A percentile compares a stretch with the other conserved stretches of the same genome.
phyloP scores from a whole-genome alignment of 2,888 invertebrate species.

The Amorpha juglandis region DNA sequence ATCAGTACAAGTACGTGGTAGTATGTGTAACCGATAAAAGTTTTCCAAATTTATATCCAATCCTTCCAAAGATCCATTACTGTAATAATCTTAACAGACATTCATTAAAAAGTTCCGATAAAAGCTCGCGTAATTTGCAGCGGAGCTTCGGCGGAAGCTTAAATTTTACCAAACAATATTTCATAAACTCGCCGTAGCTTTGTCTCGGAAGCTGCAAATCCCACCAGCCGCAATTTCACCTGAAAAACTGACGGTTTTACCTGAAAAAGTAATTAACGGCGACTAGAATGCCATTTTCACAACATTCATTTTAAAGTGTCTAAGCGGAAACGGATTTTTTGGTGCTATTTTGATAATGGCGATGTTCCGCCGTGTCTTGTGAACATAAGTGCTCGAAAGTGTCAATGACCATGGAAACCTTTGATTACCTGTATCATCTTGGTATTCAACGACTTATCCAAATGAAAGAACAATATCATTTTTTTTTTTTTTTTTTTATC shows the following conservation, averaged over 20 bases:
- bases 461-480: too few relatives aligned
- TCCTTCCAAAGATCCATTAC: slow-evolving; percentile 4
- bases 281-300: slow-evolving; percentile 6
- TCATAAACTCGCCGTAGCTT: slow-evolving; percentile 20
- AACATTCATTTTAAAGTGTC: background rate
- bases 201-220: slow-evolving; percentile 21
- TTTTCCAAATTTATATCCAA: background rate
- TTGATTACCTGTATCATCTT: too few relatives aligned
- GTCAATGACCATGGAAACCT: too few relatives aligned
- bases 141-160: slow-evolving; percentile 13
- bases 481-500: too few relatives aligned
- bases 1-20: background rate
- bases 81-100: slow-evolving; percentile 19
- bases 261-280: slow-evolving; percentile 24
- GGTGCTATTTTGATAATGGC: background rate
- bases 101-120: slow-evolving; percentile 22
- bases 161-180: slow-evolving; percentile 22
- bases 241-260: slow-evolving; percentile 15
- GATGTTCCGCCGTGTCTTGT: background rate
- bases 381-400: too few relatives aligned
- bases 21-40: background rate
- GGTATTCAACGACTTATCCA: background rate
- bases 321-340: background rate
- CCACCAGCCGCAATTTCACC: slow-evolving; percentile 15
- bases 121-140: slow-evolving; percentile 18